Evolutionary conservation across 1,140 invertebrate genomes (phyloP), one percentile per base, ranked within the genome.

Genomic region (Dreissena polymorpha): DNA sequence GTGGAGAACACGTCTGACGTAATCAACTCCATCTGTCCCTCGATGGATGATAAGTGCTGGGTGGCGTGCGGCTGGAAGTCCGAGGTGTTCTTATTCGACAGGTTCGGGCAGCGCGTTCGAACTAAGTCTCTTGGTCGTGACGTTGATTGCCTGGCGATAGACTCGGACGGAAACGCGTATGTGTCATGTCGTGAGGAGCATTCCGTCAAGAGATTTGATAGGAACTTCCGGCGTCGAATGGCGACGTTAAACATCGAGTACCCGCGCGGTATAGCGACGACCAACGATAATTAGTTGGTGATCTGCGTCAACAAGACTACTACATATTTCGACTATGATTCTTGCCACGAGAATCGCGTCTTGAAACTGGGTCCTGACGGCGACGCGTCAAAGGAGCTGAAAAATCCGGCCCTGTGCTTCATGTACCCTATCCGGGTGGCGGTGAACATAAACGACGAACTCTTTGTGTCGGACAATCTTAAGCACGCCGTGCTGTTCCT

Each of bases 401-500:
- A 70, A 39, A 80, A 81, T 23, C 68, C 60, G 74, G 63, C 25
- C 65, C 72, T 65, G n/a, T 88, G 27, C 82, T 88, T 76, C 74
- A 74, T 80, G 53, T 85, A 86, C 74, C 87, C 87, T 18, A 85
- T 85, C 39, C 69, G 85, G 57, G 83, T 88, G 0, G 85, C 85
- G 0, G 69, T 86, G 0, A 86, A 85, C 67, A 64, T 82, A 1
- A 86, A 83, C 53, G 85, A 86, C 5, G 83, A 88, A 49, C 60
- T 88, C n/a, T 85, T 79, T 57, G 85, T 88, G 8, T 86, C 87
- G n/a, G 87, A 88, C 50, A 83, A 88, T 71, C 18, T 83, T 5
- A 79, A 73, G 18, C 79, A 85, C 39, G 80, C 75, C 16, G 85
- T 88, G 0, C 77, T 86, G 21, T 86, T 88, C 18, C 65, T 88